Evolutionary conservation across 2,113 vertebrate species (phyloP).

Genomic region (Etheostoma cragini): DNA sequence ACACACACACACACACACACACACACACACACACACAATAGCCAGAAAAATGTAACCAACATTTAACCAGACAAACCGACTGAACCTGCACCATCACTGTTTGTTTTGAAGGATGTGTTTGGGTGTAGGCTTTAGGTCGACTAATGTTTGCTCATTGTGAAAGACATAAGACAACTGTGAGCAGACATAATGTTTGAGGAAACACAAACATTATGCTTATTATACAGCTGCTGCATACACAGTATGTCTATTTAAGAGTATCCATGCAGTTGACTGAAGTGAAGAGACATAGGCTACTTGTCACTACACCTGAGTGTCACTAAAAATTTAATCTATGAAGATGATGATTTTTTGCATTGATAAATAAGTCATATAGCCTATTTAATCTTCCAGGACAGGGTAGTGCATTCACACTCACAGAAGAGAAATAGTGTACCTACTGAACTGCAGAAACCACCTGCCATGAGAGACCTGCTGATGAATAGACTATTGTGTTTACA

Average conservation of each 20-base stretch:
- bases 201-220: too few relatives aligned
- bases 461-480: not conserved
- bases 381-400: slow-evolving; percentile 59
- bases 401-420: slow-evolving; percentile 15
- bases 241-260: not conserved
- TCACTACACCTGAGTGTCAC: slow-evolving; percentile 33
- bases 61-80: not conserved
- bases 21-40: not conserved
- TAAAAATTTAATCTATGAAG: slow-evolving; percentile 56
- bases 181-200: not conserved
- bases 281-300: slow-evolving; percentile 11
- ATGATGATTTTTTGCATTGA: slow-evolving; percentile 71
- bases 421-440: slow-evolving; percentile 19
- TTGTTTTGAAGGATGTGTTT: slow-evolving; percentile 48
- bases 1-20: not conserved
- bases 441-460: slow-evolving; percentile 23
- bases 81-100: slow-evolving; percentile 14
- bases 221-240: not conserved
- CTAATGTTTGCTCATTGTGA: slow-evolving; percentile 23
- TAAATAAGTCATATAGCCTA: slow-evolving; percentile 75
- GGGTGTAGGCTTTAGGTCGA: not conserved
- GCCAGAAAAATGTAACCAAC: not conserved
- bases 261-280: not conserved
- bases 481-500: slow-evolving; percentile 5
- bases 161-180: not conserved